phyloP scores from a whole-genome alignment of 1,140 invertebrate genomes.

The Lethocerus indicus region DNA sequence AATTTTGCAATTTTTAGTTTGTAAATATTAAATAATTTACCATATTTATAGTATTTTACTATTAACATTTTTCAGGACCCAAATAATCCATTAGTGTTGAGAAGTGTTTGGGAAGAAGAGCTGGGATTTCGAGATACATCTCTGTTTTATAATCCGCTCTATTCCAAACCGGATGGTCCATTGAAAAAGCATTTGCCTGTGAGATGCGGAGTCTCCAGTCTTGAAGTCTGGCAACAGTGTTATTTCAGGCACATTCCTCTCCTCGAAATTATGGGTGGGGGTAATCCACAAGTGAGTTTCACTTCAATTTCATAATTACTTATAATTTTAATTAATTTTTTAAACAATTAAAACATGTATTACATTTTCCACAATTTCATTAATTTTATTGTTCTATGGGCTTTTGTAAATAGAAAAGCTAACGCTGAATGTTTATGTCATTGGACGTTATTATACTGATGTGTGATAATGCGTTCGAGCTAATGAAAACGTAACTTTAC shows the following conservation, averaged over 20 bases:
- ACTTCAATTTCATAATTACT: neutral
- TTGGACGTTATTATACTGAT: too few relatives aligned
- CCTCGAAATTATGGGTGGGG: conserved; percentile 43
- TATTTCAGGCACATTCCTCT: conserved; percentile 76
- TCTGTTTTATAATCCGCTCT: conserved; percentile 64
- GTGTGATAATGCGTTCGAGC: neutral
- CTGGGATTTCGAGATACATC: conserved; percentile 57
- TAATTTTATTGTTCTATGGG: neutral
- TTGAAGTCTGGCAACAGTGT: conserved; percentile 76
- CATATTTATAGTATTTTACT: neutral
- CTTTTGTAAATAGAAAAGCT: too few relatives aligned
- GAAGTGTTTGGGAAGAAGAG: conserved; percentile 71
- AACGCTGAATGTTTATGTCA: too few relatives aligned
- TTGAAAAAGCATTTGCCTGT: conserved; percentile 20
- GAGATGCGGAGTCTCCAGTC: conserved; percentile 30
- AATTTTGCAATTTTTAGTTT: neutral
- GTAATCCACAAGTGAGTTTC: conserved; percentile 19
- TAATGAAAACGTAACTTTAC: neutral
- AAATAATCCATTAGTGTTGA: conserved; percentile 35
- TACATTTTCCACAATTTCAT: neutral
- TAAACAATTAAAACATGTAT: neutral
- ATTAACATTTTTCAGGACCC: conserved; percentile 26
- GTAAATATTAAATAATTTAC: neutral
- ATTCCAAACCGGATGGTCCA: conserved; percentile 25
- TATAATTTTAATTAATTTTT: neutral